Conservation (phyloP, 2,797 vertebrate genomes). For the Sebastes itinus region DNA sequence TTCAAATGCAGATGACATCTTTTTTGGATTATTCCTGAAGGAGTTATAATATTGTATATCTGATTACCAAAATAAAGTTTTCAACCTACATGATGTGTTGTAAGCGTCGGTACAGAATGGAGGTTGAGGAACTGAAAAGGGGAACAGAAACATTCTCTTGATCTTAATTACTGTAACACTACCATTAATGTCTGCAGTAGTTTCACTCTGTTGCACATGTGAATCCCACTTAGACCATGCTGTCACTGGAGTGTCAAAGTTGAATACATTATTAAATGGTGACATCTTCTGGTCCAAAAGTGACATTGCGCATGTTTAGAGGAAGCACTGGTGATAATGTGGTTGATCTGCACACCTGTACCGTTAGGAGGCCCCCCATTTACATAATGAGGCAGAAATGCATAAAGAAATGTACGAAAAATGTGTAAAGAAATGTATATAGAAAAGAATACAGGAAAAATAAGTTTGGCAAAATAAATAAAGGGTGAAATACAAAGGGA, state of each 20-base stretch:
- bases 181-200: not conserved
- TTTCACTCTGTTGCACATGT: not conserved
- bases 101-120: not conserved
- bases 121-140: not conserved
- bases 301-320: not conserved
- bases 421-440: too few relatives aligned
- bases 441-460: too few relatives aligned
- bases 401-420: too few relatives aligned
- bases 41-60: not conserved
- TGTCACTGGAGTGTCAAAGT: not conserved
- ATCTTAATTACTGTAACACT: not conserved
- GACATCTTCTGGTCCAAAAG: conserved; percentile 9
- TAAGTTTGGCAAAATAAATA: too few relatives aligned
- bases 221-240: not conserved
- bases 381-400: too few relatives aligned
- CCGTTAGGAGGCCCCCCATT: too few relatives aligned
- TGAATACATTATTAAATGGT: not conserved
- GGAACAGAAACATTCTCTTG: not conserved
- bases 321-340: too few relatives aligned
- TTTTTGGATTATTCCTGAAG: not conserved
- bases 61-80: not conserved
- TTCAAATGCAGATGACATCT: not conserved
- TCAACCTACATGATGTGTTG: not conserved
- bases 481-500: too few relatives aligned
- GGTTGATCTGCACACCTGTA: too few relatives aligned